Evolutionary conservation across 2,113 vertebrate genomes (phyloP), one percentile per base, ranked within the genome.

Genomic region (Oreochromis tanganicae): DNA sequence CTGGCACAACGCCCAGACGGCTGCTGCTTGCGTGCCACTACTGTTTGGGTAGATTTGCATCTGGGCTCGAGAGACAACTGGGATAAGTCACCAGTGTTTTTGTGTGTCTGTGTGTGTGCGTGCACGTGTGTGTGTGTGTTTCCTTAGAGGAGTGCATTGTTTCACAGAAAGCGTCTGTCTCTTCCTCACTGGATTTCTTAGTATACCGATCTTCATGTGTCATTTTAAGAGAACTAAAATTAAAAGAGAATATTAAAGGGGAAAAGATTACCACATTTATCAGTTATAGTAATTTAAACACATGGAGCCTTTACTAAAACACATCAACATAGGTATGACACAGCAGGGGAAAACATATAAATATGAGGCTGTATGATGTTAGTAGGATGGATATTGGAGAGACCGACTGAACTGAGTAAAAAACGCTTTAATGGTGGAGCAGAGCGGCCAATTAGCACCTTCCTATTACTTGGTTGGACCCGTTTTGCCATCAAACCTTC

Each of bases 31-130:
- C 94, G 95, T 96, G 95, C 94, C 91, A 94, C 89, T 87, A 78
- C 88, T 94, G 92, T 95, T 94, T 90, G 89, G 86, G 36, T 79
- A 87, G 94, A 96, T 96, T 95, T 94, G 91, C 91, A 95, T 96
- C 92, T 91, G 87, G 84, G 86, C 90, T 90, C 56, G 55, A 75
- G 91, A 91, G 87, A 89, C 90, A 93, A 93, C 86, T 73, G 50
- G 55, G 81, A 93, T 91, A 87, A 92, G 91, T 91, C 83, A 91
- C 57, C 27, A 85, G 91, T 84, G 68, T 48, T 85, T 89, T 27
- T 86, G 36, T 83, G 9, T 80, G 56, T 85, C 21, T 52, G 36
- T 85, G 59, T 80, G 73, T 32, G 48, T 78, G 27, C 14, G 8
- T 87, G 68, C 71, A 63, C 61, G 46, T 46, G 7, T 43, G 41